Conservation (phyloP, 2,888 invertebrate genomes). For the Ormyrus pomaceus region DNA sequence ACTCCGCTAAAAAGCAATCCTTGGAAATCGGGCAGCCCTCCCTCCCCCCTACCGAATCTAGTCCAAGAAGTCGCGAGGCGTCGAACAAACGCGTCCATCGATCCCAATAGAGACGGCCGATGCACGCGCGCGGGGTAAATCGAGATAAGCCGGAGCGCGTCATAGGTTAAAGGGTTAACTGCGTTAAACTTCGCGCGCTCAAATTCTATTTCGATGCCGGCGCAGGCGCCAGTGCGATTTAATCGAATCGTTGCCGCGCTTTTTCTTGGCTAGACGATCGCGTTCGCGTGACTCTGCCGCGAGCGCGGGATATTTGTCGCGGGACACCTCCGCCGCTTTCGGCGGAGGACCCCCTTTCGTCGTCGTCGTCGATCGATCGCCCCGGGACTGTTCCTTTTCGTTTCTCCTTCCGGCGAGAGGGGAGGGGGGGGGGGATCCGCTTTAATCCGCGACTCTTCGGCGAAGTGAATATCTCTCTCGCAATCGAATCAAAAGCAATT, state of each 20-base stretch:
- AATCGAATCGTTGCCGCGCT: background rate
- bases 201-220: constrained; percentile 43
- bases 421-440: too few species aligned
- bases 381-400: too few species aligned
- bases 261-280: background rate
- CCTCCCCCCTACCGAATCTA: too few species aligned
- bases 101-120: background rate
- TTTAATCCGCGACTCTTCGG: too few species aligned
- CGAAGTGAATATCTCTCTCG: too few species aligned
- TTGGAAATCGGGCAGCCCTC: too few species aligned
- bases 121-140: constrained; percentile 4
- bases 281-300: constrained; percentile 8
- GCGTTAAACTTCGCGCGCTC: constrained; percentile 15
- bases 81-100: constrained; percentile 11
- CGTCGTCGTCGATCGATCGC: background rate
- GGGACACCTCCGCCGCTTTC: background rate
- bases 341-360: background rate
- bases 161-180: constrained; percentile 54
- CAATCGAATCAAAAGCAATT: too few species aligned
- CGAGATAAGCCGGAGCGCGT: constrained; percentile 46
- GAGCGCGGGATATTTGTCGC: background rate
- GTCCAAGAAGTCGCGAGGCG: too few species aligned
- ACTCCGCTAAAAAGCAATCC: too few species aligned
- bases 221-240: background rate
- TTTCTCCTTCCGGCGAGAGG: too few species aligned